Evolutionary conservation across 2,888 invertebrate species (phyloP).

Genomic region (Argyresthia goedartella): DNA sequence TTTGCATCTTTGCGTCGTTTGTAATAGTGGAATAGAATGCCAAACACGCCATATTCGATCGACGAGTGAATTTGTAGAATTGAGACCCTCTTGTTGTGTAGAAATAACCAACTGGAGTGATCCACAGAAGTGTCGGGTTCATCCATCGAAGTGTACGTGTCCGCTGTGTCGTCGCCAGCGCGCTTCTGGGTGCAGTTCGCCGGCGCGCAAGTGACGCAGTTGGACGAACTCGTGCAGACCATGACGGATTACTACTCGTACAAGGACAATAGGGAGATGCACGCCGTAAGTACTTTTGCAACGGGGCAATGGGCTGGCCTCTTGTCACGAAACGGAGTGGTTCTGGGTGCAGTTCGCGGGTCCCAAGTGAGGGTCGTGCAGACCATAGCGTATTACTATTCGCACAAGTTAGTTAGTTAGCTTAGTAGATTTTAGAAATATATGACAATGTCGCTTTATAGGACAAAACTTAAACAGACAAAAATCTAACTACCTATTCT

Average conservation of each 20-base stretch:
- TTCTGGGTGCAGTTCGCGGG: not conserved
- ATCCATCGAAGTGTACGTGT: conserved; percentile 87
- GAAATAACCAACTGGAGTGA: too few species aligned
- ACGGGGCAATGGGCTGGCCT: too few species aligned
- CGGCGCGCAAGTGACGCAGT: conserved; percentile 78
- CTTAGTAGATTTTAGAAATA: too few species aligned
- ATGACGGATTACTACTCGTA: conserved; percentile 87
- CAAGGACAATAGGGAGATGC: conserved; percentile 73
- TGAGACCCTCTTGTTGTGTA: too few species aligned
- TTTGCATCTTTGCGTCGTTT: too few species aligned
- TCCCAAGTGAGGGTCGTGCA: not conserved
- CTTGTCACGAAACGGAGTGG: too few species aligned
- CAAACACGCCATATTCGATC: too few species aligned
- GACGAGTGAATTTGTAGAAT: too few species aligned
- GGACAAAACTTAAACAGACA: too few species aligned
- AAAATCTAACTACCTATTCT: too few species aligned
- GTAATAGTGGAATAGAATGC: too few species aligned
- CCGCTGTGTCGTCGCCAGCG: conserved; percentile 84
- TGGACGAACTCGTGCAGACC: conserved; percentile 82
- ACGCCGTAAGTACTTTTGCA: conserved; percentile 40
- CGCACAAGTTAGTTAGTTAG: not conserved
- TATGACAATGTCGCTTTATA: too few species aligned
- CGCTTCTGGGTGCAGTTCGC: conserved; percentile 91
- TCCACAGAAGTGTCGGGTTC: conserved; percentile 55
- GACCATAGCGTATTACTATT: not conserved